Evolutionary conservation across 2,113 vertebrate genomes (phyloP).

Genomic region (Misgurnus mizolepis): DNA sequence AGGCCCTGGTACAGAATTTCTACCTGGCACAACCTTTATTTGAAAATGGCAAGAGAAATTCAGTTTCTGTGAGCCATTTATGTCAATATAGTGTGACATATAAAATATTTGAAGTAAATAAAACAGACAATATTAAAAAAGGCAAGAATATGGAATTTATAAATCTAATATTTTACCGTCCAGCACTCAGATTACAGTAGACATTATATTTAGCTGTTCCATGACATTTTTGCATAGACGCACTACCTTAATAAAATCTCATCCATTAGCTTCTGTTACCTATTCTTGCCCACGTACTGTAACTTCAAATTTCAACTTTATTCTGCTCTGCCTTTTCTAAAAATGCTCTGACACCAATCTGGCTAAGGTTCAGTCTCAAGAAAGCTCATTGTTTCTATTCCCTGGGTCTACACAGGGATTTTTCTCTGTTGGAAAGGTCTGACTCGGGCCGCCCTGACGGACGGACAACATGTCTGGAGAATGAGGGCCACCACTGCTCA

Average conservation of each 20-base stretch:
- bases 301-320: background rate
- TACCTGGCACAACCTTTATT: too few species aligned
- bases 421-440: background rate
- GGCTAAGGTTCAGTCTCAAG: background rate
- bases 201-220: too few species aligned
- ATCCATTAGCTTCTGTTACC: too few species aligned
- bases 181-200: background rate
- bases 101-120: too few species aligned
- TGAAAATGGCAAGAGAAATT: too few species aligned
- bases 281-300: background rate
- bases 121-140: background rate
- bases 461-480: too few species aligned
- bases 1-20: too few species aligned
- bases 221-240: too few species aligned
- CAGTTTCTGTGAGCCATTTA: too few species aligned
- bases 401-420: background rate
- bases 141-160: background rate
- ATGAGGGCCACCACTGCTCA: background rate
- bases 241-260: too few species aligned
- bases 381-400: slow-evolving; percentile 30
- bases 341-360: slow-evolving; percentile 11
- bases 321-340: background rate
- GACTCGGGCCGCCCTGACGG: background rate
- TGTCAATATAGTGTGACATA: too few species aligned
- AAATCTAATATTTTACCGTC: background rate